These are phyloP conservation scores for Ditylenchus dipsaci DNA, from an alignment of 1,140 invertebrate species.

Conservation along the genomic window DNA sequence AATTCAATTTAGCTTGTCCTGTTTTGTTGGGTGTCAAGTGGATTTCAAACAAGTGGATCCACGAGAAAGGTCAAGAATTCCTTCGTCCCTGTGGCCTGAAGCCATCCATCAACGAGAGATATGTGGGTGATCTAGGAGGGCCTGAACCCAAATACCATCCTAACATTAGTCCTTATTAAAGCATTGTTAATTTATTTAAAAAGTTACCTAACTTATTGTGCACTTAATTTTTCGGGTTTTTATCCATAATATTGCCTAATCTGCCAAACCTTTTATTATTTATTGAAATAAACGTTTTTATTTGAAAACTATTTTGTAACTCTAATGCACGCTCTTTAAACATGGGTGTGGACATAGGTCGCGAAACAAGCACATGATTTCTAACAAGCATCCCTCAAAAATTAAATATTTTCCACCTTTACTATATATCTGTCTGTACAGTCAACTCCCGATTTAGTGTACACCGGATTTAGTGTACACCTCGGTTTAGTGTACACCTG, in stretches of 20 bases:
- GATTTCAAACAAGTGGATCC: slow-evolving; percentile 98
- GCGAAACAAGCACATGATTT: no score
- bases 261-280: neutral
- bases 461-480: no score
- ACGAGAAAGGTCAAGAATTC: slow-evolving; percentile 87
- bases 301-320: no score
- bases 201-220: neutral
- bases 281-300: no score
- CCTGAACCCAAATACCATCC: slow-evolving; percentile 38
- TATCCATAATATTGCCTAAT: neutral
- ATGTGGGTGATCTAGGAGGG: slow-evolving; percentile 54
- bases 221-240: neutral
- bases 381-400: no score
- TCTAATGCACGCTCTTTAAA: no score
- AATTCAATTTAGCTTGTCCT: slow-evolving; percentile 74
- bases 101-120: slow-evolving; percentile 46
- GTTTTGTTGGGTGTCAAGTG: slow-evolving; percentile 92
- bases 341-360: no score
- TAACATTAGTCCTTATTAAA: slow-evolving; percentile 45
- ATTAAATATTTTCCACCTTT: no score
- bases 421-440: no score
- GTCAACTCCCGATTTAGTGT: no score
- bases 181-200: neutral
- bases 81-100: slow-evolving; percentile 69
- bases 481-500: no score